These are phyloP conservation scores for Cyprinus carpio DNA, from an alignment of 2,113 vertebrate genomes.

Conservation along the genomic window DNA sequence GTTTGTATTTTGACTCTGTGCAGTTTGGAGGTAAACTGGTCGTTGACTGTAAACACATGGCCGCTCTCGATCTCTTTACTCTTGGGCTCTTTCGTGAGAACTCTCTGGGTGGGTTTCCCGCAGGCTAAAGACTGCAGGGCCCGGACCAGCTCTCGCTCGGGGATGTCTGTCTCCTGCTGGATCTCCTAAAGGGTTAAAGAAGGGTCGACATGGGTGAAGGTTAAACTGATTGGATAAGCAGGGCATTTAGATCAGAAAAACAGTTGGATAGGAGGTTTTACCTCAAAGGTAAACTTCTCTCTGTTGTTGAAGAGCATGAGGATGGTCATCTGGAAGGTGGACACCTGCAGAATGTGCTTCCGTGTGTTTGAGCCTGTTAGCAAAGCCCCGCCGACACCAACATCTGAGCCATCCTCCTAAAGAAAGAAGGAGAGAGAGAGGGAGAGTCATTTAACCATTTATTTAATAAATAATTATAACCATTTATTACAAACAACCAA, in stretches of 20 bases:
- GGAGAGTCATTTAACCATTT: too few species aligned
- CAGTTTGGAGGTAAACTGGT: slow-evolving; percentile 97
- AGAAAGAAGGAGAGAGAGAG: background rate
- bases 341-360: slow-evolving; percentile 97
- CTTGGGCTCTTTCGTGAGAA: slow-evolving; percentile 96
- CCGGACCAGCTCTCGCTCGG: slow-evolving; percentile 92
- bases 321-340: slow-evolving; percentile 99
- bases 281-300: slow-evolving; percentile 96
- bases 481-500: background rate
- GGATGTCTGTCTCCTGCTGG: slow-evolving; percentile 97
- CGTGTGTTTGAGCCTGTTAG: slow-evolving; percentile 93
- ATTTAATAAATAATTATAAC: too few species aligned
- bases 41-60: slow-evolving; percentile 97
- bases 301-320: slow-evolving; percentile 99
- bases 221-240: background rate
- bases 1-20: slow-evolving; percentile 99
- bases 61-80: slow-evolving; percentile 98
- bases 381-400: slow-evolving; percentile 91
- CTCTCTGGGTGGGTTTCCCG: slow-evolving; percentile 93
- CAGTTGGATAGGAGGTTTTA: slow-evolving; percentile 57
- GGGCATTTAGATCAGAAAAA: background rate
- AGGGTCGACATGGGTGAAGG: background rate
- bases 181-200: slow-evolving; percentile 81
- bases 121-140: slow-evolving; percentile 95
- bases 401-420: slow-evolving; percentile 95